phyloP scores from a whole-genome alignment of 2,888 invertebrate genomes.

The Apodemia mormo region DNA sequence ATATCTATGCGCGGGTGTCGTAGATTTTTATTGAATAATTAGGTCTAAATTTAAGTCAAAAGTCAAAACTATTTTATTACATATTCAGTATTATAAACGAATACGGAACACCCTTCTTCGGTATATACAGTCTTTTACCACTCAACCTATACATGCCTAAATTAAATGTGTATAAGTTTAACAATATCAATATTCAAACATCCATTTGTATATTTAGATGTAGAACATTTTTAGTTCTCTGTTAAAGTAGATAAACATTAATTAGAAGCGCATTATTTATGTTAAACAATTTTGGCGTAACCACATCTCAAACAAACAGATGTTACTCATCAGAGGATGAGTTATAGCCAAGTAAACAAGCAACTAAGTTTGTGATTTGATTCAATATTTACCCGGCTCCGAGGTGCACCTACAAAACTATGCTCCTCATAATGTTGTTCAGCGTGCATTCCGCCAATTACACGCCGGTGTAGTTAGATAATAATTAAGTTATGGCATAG shows the following conservation, averaged over 20 bases:
- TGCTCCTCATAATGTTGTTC: slow-evolving; percentile 9
- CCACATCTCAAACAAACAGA: not conserved
- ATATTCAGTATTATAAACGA: no score
- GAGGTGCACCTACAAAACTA: slow-evolving; percentile 12
- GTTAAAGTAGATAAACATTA: not conserved
- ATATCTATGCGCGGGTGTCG: no score
- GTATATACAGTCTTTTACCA: no score
- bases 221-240: not conserved
- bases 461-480: slow-evolving; percentile 23
- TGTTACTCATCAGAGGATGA: not conserved
- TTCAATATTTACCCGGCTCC: not conserved
- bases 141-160: no score
- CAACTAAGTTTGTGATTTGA: slow-evolving; percentile 7
- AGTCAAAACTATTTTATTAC: no score
- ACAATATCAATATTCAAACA: no score
- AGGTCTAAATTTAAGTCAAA: no score
- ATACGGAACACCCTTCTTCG: no score
- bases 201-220: not conserved
- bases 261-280: not conserved
- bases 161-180: no score
- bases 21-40: no score
- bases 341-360: slow-evolving; percentile 7
- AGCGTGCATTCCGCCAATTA: slow-evolving; percentile 19
- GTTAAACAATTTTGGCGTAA: not conserved
- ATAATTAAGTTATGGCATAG: slow-evolving; percentile 23